Evolutionary conservation across 2,797 vertebrate species (phyloP).

Genomic region (Rhodeus uyekii): DNA sequence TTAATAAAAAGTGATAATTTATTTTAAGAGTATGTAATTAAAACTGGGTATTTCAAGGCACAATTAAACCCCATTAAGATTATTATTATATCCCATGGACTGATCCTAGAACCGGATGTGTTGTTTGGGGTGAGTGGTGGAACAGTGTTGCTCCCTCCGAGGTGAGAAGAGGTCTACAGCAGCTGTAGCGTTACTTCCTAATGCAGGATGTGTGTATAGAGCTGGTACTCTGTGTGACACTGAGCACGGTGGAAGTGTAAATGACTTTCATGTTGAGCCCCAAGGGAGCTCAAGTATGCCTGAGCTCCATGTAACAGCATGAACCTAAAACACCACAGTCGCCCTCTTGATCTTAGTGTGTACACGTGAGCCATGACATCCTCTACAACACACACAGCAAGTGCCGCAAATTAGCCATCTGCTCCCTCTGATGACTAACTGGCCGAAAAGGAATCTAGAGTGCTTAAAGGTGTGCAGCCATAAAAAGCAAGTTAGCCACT

Average conservation of each 20-base stretch:
- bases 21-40: too few relatives aligned
- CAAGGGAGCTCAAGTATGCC: conserved; percentile 34
- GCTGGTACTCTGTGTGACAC: conserved; percentile 14
- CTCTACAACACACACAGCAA: conserved; percentile 33
- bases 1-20: too few relatives aligned
- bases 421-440: conserved; percentile 35
- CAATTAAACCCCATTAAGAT: too few relatives aligned
- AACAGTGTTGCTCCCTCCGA: not conserved
- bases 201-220: conserved; percentile 27
- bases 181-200: conserved; percentile 11
- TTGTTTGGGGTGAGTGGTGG: not conserved
- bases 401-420: conserved; percentile 41
- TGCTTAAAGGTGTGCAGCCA: conserved; percentile 18
- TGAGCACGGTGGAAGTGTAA: conserved; percentile 33
- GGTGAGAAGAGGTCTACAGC: not conserved
- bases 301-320: conserved; percentile 30
- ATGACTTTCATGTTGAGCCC: conserved; percentile 54
- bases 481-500: not conserved
- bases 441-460: conserved; percentile 31
- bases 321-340: conserved; percentile 28
- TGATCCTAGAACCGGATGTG: not conserved
- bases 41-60: too few relatives aligned
- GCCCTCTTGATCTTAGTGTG: not conserved
- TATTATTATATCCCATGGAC: too few relatives aligned
- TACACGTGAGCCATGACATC: conserved; percentile 28